Evolutionary conservation across 2,888 invertebrate genomes (phyloP).

Genomic region (Teinopalpus imperialis): DNA sequence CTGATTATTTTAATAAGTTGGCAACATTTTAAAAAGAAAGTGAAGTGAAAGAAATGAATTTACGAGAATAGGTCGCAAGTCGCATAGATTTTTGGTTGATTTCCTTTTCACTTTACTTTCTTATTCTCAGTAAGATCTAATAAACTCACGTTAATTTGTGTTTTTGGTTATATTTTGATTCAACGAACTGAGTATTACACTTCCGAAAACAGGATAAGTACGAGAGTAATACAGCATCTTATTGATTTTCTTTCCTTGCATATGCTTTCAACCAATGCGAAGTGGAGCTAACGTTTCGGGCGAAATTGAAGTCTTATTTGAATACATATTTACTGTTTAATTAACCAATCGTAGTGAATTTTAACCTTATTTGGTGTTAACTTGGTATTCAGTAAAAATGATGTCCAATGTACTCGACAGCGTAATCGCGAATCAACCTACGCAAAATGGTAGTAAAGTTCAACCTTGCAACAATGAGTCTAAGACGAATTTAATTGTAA

Average conservation of each 20-base stretch:
- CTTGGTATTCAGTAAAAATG: slow-evolving; percentile 66
- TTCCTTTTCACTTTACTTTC: slow-evolving; percentile 81
- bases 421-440: slow-evolving; percentile 78
- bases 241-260: slow-evolving; percentile 82
- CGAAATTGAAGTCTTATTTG: slow-evolving; percentile 59
- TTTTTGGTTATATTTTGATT: slow-evolving; percentile 72
- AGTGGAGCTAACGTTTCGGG: slow-evolving; percentile 66
- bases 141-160: slow-evolving; percentile 75
- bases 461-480: slow-evolving; percentile 92
- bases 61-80: slow-evolving; percentile 81
- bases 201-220: slow-evolving; percentile 71
- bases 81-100: slow-evolving; percentile 82
- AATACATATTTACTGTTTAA: slow-evolving; percentile 47
- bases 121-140: slow-evolving; percentile 75
- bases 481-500: slow-evolving; percentile 99
- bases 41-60: slow-evolving; percentile 81
- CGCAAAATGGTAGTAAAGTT: slow-evolving; percentile 89
- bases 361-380: slow-evolving; percentile 58
- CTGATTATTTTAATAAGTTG: slow-evolving; percentile 35
- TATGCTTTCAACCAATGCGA: slow-evolving; percentile 81
- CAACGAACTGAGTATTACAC: slow-evolving; percentile 61
- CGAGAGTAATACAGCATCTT: slow-evolving; percentile 80
- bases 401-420: slow-evolving; percentile 79
- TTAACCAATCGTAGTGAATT: slow-evolving; percentile 52
- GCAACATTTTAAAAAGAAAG: slow-evolving; percentile 79